Percentiles rank a stretch among this genome's conserved stretches.
Evolutionary conservation across 2,113 vertebrate species (phyloP).

Genomic region (Malaclemys terrapin): DNA sequence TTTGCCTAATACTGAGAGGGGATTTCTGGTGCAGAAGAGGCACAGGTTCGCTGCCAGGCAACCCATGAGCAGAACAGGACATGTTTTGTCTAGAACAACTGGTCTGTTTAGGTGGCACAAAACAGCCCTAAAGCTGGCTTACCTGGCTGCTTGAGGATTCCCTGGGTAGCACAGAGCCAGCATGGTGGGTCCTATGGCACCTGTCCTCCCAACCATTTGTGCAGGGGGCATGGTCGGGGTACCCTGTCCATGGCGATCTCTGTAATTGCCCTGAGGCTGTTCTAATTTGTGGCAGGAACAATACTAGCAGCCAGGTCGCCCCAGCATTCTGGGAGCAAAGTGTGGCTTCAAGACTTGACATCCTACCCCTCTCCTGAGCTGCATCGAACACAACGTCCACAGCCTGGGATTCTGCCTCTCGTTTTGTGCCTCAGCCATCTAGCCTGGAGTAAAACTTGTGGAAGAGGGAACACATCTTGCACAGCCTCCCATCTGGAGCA

Average conservation of each 20-base stretch:
- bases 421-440: neutral
- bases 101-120: neutral
- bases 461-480: neutral
- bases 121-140: neutral
- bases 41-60: neutral
- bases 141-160: neutral
- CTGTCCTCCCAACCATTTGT: neutral
- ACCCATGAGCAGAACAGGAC: neutral
- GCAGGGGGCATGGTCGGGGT: neutral
- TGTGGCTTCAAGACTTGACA: neutral
- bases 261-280: rapidly evolving
- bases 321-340: neutral
- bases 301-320: neutral
- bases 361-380: neutral
- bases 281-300: neutral
- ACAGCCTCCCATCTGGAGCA: rapidly evolving
- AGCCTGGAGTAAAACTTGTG: neutral
- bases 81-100: neutral
- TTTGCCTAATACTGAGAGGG: neutral
- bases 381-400: rapidly evolving
- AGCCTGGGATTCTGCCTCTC: neutral
- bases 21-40: neutral
- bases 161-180: neutral
- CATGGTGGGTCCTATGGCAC: neutral
- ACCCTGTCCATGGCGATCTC: neutral